Base-by-base conservation (phyloP, 2,797 vertebrate species). In the Epinephelus awoara region DNA sequence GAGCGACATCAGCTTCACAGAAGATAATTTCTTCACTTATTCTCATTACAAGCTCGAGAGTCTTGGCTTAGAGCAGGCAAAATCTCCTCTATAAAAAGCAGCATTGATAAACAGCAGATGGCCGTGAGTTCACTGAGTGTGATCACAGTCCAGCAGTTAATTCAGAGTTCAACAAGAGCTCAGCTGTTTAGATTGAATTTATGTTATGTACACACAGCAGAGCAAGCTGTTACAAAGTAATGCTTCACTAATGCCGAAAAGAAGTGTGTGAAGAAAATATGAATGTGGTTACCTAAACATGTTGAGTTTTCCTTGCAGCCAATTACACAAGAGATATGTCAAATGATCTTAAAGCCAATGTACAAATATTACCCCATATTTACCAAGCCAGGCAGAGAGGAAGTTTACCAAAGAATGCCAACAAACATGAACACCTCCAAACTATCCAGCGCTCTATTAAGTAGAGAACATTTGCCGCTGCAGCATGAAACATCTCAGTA, bases 101-200 rank as follows among this genome's bases (percentile, higher is more conserved):
- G 44, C n/a, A 67, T 5, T 58, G 65, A 80, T 63, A 62, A 66
- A 79, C 61, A 77, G 66, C 77, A 82, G 63, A 79, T 56, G 50
- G 57, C 19, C 13, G 46, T 17, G 27, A n/a, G 23, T 73, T 83
- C 25, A 79, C 3, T 14, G 59, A 71, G 51, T 55, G 62, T 50
- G 61, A 67, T 61, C 38, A 42, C 13, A 66, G 54, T 55, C 67
- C 58, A 46, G 52, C 40, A 65, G 21, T 6, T 64, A 51, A 64
- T 69, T 21, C 15, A 63, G 19, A 76, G 40, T 72, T 62, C 34
- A 52, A 71, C 19, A 29, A 51, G 44, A 71, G 64, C 61, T 67
- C 51, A 57, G 29, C 17, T 61, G 68, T 66, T 71, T 61, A 38
- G 42, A 6, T n/a, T 23, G 2, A 58, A 61, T 76, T 62, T 34